Base-by-base conservation (phyloP, 1,140 invertebrate genomes). In the Pygmarrhopalites habei region DNA sequence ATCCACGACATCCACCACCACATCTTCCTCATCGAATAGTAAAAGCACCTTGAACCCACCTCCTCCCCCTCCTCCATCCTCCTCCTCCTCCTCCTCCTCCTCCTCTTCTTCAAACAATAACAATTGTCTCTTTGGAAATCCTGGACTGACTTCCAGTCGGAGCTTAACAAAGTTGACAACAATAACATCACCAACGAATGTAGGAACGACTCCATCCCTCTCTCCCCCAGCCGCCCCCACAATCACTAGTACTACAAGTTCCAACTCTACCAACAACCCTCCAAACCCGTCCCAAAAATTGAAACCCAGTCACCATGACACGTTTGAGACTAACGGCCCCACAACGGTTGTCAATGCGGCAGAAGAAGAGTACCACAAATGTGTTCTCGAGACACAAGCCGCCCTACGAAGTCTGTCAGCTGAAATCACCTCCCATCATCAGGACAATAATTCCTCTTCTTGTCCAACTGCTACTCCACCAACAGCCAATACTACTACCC, bases 361-460 rank as follows among this genome's bases (percentile, higher is more conserved):
- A 4, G 67, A 68, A 29, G 67, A 68, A 15, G 67, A 68, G 43
- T 70, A 70, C 58, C 60, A 70, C 43, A 67, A 70, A 51, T 70
- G 69, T 63, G 69, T 70, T 57, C 49, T 70, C 41, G 69, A 70
- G 47, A 70, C 69, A 17, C 69, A 70, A 35, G 63, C 66, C 10
- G 69, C 69, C 28, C 60, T 70, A 15, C 32, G 69, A 21, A 63
- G 59, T 32, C 58, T 70, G n/a, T 67, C 65, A 19, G 69, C 69
- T 2, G 69, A 70, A 65, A 67, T 70, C 41, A 65, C 58, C 14
- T 61, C 58, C 12, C 49, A 52, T 26, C 44, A 64, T 51, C 53
- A 64, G 39, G 59, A 64, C 49, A 62, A 35, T 46, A 64, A 51
- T 52, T 56, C 41, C 46, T 51, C 5, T 21, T 7, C 14, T 12